Base-by-base conservation (phyloP, 2,797 vertebrate species). In the Leptodactylus fallax region DNA sequence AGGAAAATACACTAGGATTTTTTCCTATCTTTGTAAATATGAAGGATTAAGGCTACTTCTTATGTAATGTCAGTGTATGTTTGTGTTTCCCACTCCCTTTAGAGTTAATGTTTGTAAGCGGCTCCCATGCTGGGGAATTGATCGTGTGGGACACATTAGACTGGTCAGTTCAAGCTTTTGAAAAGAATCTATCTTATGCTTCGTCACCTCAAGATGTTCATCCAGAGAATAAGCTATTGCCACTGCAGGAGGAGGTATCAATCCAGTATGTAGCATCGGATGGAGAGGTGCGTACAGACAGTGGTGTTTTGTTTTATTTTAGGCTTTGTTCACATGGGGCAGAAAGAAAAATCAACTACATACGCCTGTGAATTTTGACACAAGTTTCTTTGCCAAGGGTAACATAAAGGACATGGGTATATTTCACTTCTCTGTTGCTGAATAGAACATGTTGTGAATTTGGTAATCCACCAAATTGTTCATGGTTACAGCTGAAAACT, bases 41-140 rank as follows among this genome's bases (percentile, higher is more conserved):
- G 36, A n/a, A n/a, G n/a, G n/a, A n/a, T n/a, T n/a, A n/a, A 36
- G 36, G 36, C 36, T 1, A 36, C 36, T 36, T 36, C 25, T 45
- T 19, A 36, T 36, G 7, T 81, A 7, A 49, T 47, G 27, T 11
- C 47, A 51, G 36, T 81, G 5, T 1, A 25, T 55, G 23, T 47
- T n/a, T 19, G 21, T 67, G 10, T 86, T 79, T 79, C 19, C 12
- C 76, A 0, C 19, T 13, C 25, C 21, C 19, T 67, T 47, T 23
- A 99, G 98, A 97, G 60, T 88, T 92, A 45, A 91, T 94, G 85
- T 98, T 99, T 85, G 97, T 95, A 78, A 97, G 96, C 8, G 97
- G 98, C 36, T 99, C 98, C 85, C 96, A 99, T 0, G 91, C 95
- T 0, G 98, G 98, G 8, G 98, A 99, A 91, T 89, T 99, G 91